A percentile compares a stretch with the other conserved stretches of the same genome.
Conservation (phyloP, 2,113 vertebrate genomes). For the Regulus satrapa region DNA sequence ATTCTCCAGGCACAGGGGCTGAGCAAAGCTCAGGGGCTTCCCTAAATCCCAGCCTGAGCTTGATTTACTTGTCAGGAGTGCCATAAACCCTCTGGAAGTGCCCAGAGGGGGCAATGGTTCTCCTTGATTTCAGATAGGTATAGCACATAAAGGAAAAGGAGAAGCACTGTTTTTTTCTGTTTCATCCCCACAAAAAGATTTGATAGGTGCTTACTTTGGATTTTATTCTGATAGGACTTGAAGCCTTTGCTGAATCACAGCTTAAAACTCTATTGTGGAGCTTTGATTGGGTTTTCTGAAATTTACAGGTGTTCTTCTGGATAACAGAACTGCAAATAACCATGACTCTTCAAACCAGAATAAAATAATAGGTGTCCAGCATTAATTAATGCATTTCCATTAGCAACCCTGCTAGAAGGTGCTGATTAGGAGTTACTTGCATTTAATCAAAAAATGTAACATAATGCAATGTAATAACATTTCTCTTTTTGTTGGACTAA, state of each 20-base stretch:
- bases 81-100: neutral
- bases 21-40: neutral
- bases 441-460: constrained; percentile 55
- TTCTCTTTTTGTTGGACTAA: constrained; percentile 43
- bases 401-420: constrained; percentile 15
- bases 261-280: neutral
- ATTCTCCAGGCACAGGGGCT: neutral
- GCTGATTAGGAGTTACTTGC: constrained; percentile 27
- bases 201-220: neutral
- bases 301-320: neutral
- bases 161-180: neutral
- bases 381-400: constrained; percentile 47
- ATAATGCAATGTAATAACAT: neutral
- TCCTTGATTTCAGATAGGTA: neutral
- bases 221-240: neutral
- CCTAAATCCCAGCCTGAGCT: neutral
- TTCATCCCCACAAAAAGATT: neutral
- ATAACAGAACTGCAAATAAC: neutral
- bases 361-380: constrained; percentile 7
- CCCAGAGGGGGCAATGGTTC: neutral
- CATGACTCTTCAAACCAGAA: neutral
- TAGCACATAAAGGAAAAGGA: neutral
- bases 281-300: neutral
- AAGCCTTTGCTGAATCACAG: neutral
- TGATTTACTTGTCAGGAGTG: neutral